phyloP scores from a whole-genome alignment of 2,888 invertebrate species.

The Noctuana brunneofusca region DNA sequence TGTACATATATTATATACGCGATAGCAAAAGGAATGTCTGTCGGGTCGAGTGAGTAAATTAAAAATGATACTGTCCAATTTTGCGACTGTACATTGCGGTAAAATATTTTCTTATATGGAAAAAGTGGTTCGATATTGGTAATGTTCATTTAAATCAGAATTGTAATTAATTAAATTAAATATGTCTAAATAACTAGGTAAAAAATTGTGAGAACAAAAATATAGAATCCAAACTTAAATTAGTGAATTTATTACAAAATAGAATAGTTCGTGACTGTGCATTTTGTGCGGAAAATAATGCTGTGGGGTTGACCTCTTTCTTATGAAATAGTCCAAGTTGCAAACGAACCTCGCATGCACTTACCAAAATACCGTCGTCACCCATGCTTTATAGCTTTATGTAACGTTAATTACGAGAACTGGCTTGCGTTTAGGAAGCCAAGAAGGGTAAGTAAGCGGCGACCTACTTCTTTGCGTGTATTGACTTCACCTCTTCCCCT shows the following conservation, averaged over 20 bases:
- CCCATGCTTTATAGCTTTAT: constrained; percentile 32
- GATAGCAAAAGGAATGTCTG: too few relatives aligned
- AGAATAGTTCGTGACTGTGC: background rate
- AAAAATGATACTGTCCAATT: too few relatives aligned
- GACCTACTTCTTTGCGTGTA: constrained; percentile 30
- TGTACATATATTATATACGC: too few relatives aligned
- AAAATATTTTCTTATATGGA: too few relatives aligned
- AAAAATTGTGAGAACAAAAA: too few relatives aligned
- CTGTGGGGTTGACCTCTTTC: constrained; percentile 19
- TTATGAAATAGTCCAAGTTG: constrained; percentile 13
- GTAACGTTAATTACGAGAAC: constrained; percentile 35
- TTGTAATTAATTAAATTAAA: too few relatives aligned
- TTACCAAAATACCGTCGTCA: constrained; percentile 34
- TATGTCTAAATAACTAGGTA: too few relatives aligned
- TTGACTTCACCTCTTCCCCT: constrained; percentile 1
- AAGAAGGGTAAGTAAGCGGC: constrained; percentile 29
- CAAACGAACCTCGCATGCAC: constrained; percentile 32
- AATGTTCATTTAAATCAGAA: too few relatives aligned
- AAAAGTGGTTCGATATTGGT: too few relatives aligned
- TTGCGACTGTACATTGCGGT: too few relatives aligned
- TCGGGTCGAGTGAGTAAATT: too few relatives aligned
- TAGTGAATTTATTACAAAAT: background rate
- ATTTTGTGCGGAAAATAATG: constrained; percentile 17
- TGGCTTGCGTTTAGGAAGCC: constrained; percentile 31
- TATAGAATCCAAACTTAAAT: background rate